A percentile compares a stretch with the other conserved stretches of the same genome.
phyloP scores from a whole-genome alignment of 30 jellyfish, hydroid and myxozoan species.

The Turritopsis rubra region DNA sequence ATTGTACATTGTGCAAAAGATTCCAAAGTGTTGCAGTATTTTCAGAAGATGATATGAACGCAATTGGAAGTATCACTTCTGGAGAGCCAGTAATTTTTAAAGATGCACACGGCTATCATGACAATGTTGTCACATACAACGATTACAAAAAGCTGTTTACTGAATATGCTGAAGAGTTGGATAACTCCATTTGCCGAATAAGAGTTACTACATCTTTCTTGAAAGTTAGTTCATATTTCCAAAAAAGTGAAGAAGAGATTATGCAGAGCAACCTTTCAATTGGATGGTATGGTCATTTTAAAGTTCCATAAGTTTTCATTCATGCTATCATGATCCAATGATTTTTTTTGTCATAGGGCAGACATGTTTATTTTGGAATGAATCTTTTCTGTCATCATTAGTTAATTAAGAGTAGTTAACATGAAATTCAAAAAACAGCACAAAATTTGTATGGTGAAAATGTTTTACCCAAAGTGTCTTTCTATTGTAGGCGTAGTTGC shows the following conservation, averaged over 20 bases:
- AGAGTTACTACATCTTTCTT: neutral
- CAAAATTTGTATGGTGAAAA: no score
- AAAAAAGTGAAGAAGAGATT: constrained; percentile 23
- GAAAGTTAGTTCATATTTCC: constrained; percentile 32
- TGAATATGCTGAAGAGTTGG: constrained; percentile 14
- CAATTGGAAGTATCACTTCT: neutral
- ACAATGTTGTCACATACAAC: neutral
- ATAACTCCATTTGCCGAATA: constrained; percentile 22
- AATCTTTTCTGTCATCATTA: no score
- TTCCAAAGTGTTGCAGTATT: neutral
- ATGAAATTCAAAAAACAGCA: no score
- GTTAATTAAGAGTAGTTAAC: no score
- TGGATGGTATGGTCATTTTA: constrained; percentile 19
- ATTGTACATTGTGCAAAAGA: constrained; percentile 6
- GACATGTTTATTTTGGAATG: neutral
- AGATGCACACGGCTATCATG: constrained; percentile 26
- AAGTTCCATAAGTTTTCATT: no score
- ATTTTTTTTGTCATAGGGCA: neutral
- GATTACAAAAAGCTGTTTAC: constrained; percentile 23
- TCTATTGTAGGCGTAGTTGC: constrained; percentile 31
- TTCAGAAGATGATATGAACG: neutral
- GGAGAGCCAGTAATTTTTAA: constrained; percentile 19
- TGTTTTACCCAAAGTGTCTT: no score
- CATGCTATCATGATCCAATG: no score
- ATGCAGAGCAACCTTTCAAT: constrained; percentile 23